Percentiles rank a stretch among this genome's conserved stretches.
Conservation (phyloP, 2,113 vertebrate genomes). For the Cyprinus carpio region DNA sequence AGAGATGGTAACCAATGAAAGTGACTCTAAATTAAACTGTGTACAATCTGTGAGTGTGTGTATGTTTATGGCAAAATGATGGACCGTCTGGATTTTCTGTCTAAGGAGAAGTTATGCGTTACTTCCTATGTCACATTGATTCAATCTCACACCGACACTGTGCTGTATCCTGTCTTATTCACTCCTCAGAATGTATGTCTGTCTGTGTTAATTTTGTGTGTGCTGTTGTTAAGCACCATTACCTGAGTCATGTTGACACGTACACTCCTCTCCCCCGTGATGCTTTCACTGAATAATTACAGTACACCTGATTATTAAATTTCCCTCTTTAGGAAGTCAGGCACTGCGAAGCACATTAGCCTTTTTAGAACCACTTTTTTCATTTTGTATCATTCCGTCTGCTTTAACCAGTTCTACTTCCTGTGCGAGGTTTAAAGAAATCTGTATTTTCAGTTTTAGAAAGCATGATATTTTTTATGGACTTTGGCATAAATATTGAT, state of each 20-base stretch:
- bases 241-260: conserved; percentile 34
- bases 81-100: neutral
- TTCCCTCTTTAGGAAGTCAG: conserved; percentile 36
- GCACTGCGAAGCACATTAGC: neutral
- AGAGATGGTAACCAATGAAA: conserved; percentile 9
- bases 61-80: neutral
- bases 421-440: conserved; percentile 33
- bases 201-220: conserved; percentile 16
- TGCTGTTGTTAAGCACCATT: neutral
- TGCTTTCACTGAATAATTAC: conserved; percentile 17
- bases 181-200: conserved; percentile 4
- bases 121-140: conserved; percentile 21
- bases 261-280: neutral
- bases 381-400: neutral
- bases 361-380: conserved; percentile 40
- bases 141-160: conserved; percentile 36
- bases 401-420: conserved; percentile 15
- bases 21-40: neutral
- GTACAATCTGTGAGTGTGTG: neutral
- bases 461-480: neutral
- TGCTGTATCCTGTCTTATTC: conserved; percentile 44
- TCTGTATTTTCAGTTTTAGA: neutral
- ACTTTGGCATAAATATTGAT: neutral
- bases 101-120: neutral
- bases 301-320: neutral